A percentile compares a stretch with the other conserved stretches of the same genome.
Evolutionary conservation across 1,140 invertebrate genomes (phyloP).

Genomic region (Psilanteris sp.): DNA sequence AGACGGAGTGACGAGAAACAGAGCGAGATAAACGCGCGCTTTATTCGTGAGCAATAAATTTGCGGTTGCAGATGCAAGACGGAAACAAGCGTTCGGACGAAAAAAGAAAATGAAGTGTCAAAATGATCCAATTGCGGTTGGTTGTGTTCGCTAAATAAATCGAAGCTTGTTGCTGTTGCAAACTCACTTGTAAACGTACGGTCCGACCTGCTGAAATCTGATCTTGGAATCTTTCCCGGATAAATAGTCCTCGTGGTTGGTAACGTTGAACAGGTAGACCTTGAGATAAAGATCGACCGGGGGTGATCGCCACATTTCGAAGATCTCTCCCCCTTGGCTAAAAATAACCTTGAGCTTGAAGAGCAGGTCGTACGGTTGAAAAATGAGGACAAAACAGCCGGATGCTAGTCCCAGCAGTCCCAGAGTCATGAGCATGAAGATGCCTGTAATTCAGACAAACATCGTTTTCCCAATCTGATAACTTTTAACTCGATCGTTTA

Average conservation of each 20-base stretch:
- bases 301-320: conserved; percentile 90
- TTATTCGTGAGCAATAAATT: too few species aligned
- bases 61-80: too few species aligned
- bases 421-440: conserved; percentile 83
- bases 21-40: too few species aligned
- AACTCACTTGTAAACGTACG: conserved; percentile 93
- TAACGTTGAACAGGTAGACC: conserved; percentile 93
- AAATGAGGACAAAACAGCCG: conserved; percentile 82
- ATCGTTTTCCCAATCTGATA: conserved; percentile 40
- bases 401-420: conserved; percentile 83
- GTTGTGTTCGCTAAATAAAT: conserved; percentile 1
- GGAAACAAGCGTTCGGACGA: too few species aligned
- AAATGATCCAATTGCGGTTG: too few species aligned
- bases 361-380: conserved; percentile 86
- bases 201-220: conserved; percentile 89
- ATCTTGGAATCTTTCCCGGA: conserved; percentile 85
- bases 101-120: too few species aligned
- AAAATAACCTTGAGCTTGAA: conserved; percentile 88
- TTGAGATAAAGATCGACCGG: conserved; percentile 91
- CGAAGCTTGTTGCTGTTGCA: not conserved
- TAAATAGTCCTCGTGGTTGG: conserved; percentile 90
- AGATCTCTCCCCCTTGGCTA: conserved; percentile 87
- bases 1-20: too few species aligned
- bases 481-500: conserved; percentile 10
- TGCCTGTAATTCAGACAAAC: conserved; percentile 82